Conservation (phyloP, 53 echinoderm and acorn worm species). For the Glandiceps talaboti region DNA sequence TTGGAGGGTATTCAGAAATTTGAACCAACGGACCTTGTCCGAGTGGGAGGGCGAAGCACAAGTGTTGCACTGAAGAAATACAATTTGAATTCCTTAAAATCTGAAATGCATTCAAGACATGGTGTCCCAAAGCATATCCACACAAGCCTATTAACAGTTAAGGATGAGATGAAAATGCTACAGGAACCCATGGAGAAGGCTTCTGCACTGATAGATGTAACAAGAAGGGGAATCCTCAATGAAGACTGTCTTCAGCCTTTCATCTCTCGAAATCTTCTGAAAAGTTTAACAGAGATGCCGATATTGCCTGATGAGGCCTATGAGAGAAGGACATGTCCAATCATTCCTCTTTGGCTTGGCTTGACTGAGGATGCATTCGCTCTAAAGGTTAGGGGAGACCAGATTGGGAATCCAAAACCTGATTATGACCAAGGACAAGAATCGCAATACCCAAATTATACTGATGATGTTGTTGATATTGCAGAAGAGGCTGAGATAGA, state of each 20-base stretch:
- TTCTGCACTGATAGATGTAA: constrained; percentile 1
- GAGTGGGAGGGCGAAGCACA: constrained; percentile 50
- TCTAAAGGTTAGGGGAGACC: background rate
- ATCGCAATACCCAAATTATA: constrained; percentile 4
- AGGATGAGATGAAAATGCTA: background rate
- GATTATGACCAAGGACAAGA: background rate
- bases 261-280: constrained; percentile 9
- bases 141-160: background rate
- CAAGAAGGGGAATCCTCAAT: background rate
- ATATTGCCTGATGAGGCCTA: background rate
- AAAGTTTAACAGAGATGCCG: constrained; percentile 6
- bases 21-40: constrained; percentile 20
- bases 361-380: background rate
- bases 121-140: background rate
- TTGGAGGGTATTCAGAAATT: constrained; percentile 60
- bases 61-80: constrained; percentile 16
- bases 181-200: constrained; percentile 9
- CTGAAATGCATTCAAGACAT: background rate
- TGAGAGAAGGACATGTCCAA: background rate
- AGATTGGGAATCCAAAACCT: background rate
- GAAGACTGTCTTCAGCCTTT: constrained; percentile 13
- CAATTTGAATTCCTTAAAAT: constrained; percentile 5
- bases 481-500: constrained; percentile 2
- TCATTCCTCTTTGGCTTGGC: background rate
- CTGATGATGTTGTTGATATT: constrained; percentile 9